Conservation (phyloP, 2,113 vertebrate species). For the Maccullochella peelii region DNA sequence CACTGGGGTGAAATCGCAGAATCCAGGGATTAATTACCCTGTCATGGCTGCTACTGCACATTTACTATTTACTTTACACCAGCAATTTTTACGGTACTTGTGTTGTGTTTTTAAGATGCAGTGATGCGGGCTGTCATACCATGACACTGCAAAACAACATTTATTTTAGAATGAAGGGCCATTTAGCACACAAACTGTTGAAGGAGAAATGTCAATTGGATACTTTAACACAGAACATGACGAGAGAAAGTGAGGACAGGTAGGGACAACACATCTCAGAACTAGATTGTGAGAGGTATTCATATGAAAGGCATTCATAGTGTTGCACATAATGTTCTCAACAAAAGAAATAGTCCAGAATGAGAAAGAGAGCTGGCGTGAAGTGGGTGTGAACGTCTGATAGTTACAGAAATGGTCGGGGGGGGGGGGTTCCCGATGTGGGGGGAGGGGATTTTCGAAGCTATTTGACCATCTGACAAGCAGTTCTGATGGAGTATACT, state of each 20-base stretch:
- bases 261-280: not conserved
- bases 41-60: conserved; percentile 57
- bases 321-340: not conserved
- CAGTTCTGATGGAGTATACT: not conserved
- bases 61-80: conserved; percentile 48
- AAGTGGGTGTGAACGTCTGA: not conserved
- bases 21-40: conserved; percentile 67
- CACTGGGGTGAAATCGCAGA: conserved; percentile 50
- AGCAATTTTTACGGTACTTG: conserved; percentile 47
- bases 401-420: not conserved
- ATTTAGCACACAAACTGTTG: conserved; percentile 56
- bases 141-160: conserved; percentile 30
- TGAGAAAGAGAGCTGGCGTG: not conserved
- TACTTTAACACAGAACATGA: not conserved
- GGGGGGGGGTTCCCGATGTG: not conserved
- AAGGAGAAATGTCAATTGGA: conserved; percentile 2
- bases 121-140: conserved; percentile 47
- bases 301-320: not conserved
- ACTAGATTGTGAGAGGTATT: not conserved
- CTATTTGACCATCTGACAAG: not conserved
- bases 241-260: not conserved
- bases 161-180: conserved; percentile 17
- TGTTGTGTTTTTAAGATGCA: conserved; percentile 64
- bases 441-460: no score
- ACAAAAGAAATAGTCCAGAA: not conserved